Conservation (phyloP, 2,888 invertebrate genomes). For the Cataglyphis altisquamis region DNA sequence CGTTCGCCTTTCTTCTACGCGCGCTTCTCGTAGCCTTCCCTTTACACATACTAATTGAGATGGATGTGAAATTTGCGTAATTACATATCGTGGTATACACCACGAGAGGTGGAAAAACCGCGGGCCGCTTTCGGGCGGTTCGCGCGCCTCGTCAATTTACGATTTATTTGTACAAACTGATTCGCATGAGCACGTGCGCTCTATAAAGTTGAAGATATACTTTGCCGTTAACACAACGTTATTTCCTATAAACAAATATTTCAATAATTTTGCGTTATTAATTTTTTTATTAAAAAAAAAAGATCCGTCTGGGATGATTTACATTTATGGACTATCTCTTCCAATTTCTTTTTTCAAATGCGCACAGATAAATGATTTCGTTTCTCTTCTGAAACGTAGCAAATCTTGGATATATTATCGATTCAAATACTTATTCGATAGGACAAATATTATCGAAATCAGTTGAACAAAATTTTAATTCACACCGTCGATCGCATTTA, state of each 20-base stretch:
- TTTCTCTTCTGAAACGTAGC: neutral
- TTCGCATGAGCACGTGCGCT: neutral
- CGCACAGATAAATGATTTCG: neutral
- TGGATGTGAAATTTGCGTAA: conserved; percentile 49
- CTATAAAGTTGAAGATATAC: neutral
- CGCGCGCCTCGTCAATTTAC: conserved; percentile 27
- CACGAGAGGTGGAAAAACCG: conserved; percentile 35
- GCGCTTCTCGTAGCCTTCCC: conserved; percentile 17
- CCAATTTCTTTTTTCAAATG: neutral
- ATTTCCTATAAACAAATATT: neutral
- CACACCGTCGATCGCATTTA: neutral
- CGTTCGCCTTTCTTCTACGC: conserved; percentile 14
- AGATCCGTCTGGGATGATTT: neutral
- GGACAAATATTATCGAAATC: neutral
- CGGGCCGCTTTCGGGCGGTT: conserved; percentile 37
- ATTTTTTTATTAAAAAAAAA: neutral
- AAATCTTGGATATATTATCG: neutral
- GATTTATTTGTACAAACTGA: conserved; percentile 6
- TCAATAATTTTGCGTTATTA: neutral
- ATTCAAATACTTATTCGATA: neutral
- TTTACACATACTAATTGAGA: conserved; percentile 42
- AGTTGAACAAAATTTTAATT: neutral
- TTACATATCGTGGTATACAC: conserved; percentile 20
- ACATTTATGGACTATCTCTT: neutral
- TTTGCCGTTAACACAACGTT: neutral